These are phyloP conservation scores for Morone chrysops DNA, from an alignment of 2,113 vertebrate genomes.

Conservation along the genomic window DNA sequence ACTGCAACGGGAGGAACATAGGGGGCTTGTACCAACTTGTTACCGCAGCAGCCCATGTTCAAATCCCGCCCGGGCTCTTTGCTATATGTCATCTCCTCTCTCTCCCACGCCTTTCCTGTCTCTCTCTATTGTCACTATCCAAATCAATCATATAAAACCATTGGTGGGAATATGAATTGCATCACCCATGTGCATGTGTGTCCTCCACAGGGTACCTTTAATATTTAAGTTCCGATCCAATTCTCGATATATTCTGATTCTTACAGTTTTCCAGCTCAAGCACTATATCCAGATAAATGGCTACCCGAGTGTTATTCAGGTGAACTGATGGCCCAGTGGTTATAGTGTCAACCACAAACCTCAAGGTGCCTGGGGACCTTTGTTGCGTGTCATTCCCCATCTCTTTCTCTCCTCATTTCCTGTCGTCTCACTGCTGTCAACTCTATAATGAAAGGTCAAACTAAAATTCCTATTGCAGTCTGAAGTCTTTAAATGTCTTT, in stretches of 20 bases:
- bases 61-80: no score
- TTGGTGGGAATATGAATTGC: background rate
- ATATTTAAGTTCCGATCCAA: no score
- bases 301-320: no score
- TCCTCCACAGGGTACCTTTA: no score
- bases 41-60: no score
- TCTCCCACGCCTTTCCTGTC: background rate
- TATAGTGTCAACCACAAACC: no score
- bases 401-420: background rate
- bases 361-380: no score
- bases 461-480: background rate
- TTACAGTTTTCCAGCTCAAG: background rate
- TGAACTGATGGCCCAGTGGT: no score
- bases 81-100: background rate
- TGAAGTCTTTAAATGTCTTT: no score
- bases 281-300: no score
- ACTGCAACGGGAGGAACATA: conserved; percentile 29
- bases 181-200: no score
- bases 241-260: no score
- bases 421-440: background rate
- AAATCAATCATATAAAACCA: background rate
- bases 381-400: background rate
- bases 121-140: background rate
- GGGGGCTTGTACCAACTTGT: background rate
- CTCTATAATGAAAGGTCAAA: background rate